A percentile compares a stretch with the other conserved stretches of the same genome.
phyloP scores from a whole-genome alignment of 2,797 vertebrate species.

The Anisognathus igniventris region DNA sequence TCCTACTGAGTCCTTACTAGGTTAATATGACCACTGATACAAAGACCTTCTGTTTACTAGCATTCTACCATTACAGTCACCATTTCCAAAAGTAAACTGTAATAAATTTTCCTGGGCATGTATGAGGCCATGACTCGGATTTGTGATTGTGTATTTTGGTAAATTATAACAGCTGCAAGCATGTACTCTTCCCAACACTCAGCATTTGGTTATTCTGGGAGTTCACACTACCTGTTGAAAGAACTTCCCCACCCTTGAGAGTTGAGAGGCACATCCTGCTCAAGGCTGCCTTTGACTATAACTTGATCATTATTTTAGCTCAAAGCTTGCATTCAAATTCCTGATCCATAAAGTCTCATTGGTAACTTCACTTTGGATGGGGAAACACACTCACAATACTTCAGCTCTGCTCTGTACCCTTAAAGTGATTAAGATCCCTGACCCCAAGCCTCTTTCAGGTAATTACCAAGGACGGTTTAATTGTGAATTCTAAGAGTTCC shows the following conservation, averaged over 20 bases:
- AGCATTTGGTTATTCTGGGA: background rate
- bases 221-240: background rate
- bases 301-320: background rate
- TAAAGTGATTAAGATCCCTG: background rate
- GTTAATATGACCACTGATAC: background rate
- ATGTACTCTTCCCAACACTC: background rate
- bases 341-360: background rate
- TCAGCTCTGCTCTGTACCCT: background rate
- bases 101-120: background rate
- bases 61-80: background rate
- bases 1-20: background rate
- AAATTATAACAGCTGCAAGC: background rate
- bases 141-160: background rate
- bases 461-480: background rate
- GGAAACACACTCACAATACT: background rate
- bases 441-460: background rate
- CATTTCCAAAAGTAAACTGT: background rate
- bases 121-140: background rate
- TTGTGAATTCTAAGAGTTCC: background rate
- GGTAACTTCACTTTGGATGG: background rate
- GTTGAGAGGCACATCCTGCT: background rate
- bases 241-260: background rate
- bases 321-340: background rate
- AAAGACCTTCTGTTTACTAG: background rate
- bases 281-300: background rate